A percentile compares a stretch with the other conserved stretches of the same genome.
Evolutionary conservation across 2,113 vertebrate species (phyloP).

Genomic region (Pipa parva): DNA sequence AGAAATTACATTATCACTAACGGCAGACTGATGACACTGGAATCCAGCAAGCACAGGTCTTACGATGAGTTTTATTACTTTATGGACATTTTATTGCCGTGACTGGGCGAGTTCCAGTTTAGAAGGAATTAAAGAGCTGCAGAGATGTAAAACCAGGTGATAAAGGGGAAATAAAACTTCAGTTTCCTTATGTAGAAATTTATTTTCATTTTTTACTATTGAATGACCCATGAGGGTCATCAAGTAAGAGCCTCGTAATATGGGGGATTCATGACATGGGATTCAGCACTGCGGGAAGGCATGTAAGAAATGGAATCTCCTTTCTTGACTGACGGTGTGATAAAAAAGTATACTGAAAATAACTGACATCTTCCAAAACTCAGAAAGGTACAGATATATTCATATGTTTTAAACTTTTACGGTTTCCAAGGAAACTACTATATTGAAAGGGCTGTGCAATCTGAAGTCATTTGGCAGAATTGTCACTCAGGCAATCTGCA

Average conservation of each 20-base stretch:
- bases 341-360: conserved; percentile 19
- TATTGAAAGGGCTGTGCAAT: conserved; percentile 15
- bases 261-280: not conserved
- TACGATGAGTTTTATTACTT: conserved; percentile 23
- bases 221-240: conserved; percentile 7
- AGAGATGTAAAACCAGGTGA: conserved; percentile 22
- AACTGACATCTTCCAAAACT: conserved; percentile 22
- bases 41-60: conserved; percentile 14
- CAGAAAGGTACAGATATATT: conserved; percentile 19
- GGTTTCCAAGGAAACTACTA: conserved; percentile 31
- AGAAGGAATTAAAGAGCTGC: conserved; percentile 24
- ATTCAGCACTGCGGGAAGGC: not conserved
- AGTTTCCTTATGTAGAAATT: conserved; percentile 25
- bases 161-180: conserved; percentile 36
- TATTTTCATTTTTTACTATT: conserved; percentile 8
- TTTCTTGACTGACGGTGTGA: not conserved
- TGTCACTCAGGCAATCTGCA: conserved; percentile 27
- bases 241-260: not conserved
- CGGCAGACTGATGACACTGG: conserved; percentile 24
- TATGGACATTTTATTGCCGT: conserved; percentile 33
- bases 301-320: conserved; percentile 1
- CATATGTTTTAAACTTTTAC: conserved; percentile 34
- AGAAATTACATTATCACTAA: conserved; percentile 27
- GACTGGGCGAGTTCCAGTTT: conserved; percentile 34
- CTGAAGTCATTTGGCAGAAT: conserved; percentile 36